Evolutionary conservation across 2,888 invertebrate genomes (phyloP).

Genomic region (Drosophila prostipennis): DNA sequence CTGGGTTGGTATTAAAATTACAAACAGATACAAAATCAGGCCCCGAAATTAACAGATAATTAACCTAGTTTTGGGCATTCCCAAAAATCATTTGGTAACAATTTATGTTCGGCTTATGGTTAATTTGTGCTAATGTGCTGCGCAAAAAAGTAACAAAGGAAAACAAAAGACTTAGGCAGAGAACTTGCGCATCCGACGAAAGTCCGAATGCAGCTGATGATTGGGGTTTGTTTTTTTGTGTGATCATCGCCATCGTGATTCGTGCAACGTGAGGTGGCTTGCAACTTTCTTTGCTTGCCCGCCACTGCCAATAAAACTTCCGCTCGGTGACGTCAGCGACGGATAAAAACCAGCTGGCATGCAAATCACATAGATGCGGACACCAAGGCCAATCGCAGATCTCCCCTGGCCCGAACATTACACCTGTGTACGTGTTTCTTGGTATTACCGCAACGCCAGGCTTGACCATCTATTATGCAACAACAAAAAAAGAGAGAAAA

Average conservation of each 20-base stretch:
- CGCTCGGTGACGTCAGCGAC: conserved; percentile 67
- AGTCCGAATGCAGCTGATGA: conserved; percentile 24
- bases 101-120: conserved; percentile 34
- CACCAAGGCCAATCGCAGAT: conserved; percentile 66
- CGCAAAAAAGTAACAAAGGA: conserved; percentile 20
- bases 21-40: conserved; percentile 1
- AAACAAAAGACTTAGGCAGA: conserved; percentile 76
- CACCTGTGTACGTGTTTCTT: conserved; percentile 48
- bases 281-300: conserved; percentile 70
- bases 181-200: conserved; percentile 50
- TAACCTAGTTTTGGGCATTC: conserved; percentile 35
- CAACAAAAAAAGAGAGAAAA: conserved; percentile 27
- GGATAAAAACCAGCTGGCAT: conserved; percentile 60
- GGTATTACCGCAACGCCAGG: conserved; percentile 62
- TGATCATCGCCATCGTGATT: background rate
- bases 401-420: conserved; percentile 28
- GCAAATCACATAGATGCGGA: conserved; percentile 52
- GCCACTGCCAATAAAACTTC: conserved; percentile 57
- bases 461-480: conserved; percentile 69
- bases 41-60: conserved; percentile 17
- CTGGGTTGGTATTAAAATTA: conserved; percentile 64
- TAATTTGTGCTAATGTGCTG: conserved; percentile 55
- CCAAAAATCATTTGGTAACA: conserved; percentile 51
- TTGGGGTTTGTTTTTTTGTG: conserved; percentile 3
- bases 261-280: conserved; percentile 25